Evolutionary conservation across 37 sponge, comb jelly and placozoan genomes (phyloP).

Genomic region (Cliona cf. orientalis): DNA sequence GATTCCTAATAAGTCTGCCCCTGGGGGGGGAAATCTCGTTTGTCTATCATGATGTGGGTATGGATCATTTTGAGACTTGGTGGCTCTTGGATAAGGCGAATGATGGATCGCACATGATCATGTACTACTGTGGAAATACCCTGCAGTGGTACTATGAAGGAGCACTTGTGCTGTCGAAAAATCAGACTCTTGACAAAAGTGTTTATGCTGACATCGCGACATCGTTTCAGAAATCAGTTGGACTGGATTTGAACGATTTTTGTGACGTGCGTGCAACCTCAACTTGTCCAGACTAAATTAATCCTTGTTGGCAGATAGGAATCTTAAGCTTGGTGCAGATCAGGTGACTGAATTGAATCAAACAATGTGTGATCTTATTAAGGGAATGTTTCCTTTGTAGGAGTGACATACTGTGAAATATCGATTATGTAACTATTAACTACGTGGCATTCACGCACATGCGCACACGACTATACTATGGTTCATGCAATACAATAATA

Average conservation of each 20-base stretch:
- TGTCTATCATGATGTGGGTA: conserved; percentile 16
- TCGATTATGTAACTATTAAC: too few relatives aligned
- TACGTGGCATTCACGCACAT: too few relatives aligned
- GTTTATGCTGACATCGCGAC: conserved; percentile 9
- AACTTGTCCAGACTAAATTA: too few relatives aligned
- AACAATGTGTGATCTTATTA: too few relatives aligned
- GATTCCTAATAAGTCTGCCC: conserved; percentile 7
- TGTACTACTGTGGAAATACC: conserved; percentile 26
- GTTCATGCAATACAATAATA: too few relatives aligned
- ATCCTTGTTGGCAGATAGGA: too few relatives aligned
- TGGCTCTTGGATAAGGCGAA: conserved; percentile 16
- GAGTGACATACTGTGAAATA: too few relatives aligned
- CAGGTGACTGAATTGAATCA: too few relatives aligned
- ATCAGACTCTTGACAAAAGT: not conserved
- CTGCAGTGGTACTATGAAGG: conserved; percentile 32
- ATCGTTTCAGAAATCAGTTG: conserved; percentile 3
- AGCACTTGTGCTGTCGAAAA: conserved; percentile 2
- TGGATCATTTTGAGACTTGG: conserved; percentile 23
- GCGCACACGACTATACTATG: too few relatives aligned
- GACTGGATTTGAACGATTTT: conserved; percentile 3
- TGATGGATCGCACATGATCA: conserved; percentile 1
- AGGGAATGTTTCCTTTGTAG: too few relatives aligned
- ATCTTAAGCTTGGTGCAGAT: too few relatives aligned
- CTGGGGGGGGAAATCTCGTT: conserved; percentile 11
- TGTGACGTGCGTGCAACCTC: too few relatives aligned